Base-by-base conservation (phyloP, 2,113 vertebrate genomes). In the Aegotheles bennettii region DNA sequence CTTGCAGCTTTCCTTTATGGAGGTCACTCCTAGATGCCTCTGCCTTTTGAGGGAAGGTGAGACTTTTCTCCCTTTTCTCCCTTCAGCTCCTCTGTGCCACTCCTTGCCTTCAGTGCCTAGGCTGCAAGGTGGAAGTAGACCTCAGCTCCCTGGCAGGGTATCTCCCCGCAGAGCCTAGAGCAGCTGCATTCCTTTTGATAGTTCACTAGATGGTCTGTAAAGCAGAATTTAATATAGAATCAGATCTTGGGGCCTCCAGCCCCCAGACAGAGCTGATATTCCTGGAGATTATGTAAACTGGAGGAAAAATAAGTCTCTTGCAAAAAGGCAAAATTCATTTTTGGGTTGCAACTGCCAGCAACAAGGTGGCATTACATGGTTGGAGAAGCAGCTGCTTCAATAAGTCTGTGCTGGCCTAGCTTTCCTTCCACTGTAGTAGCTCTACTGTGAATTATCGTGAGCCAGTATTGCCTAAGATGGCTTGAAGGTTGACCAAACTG, bases 121-220 rank as follows among this genome's bases (percentile, higher is more conserved):
- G 16, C 25, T 88, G 3, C 13, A 73, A 43, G 10, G 11, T 79
- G 21, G 13, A 36, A 63, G 4, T 8, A 74, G 54, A n/a, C 18
- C 9, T 40, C 7, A 13, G 24, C 8, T 47, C 3, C 23, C 8
- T 78, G 8, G 18, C 4, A 2, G 8, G 1, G 1, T 63, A 0
- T 23, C 26, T 42, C 13, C 17, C 8, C 16, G 11, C 31, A 51
- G 24, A 54, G 29, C 13, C 20, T 71, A 23, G 23, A 82, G 35
- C 42, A 42, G 47, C 48, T 87, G 26, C 6, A 10, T 76, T 83
- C 4, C 1, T 75, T 82, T 42, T 54, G 19, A 6, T 74, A 70
- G 50, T 48, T 87, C 11, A 23, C 29, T 54, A 14, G 16, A 36
- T 87, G 12, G 7, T 78, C 56, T 45, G 26, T 56, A 57, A 74